phyloP scores from a whole-genome alignment of 1,140 invertebrate genomes.

The Microplitis mediator region DNA sequence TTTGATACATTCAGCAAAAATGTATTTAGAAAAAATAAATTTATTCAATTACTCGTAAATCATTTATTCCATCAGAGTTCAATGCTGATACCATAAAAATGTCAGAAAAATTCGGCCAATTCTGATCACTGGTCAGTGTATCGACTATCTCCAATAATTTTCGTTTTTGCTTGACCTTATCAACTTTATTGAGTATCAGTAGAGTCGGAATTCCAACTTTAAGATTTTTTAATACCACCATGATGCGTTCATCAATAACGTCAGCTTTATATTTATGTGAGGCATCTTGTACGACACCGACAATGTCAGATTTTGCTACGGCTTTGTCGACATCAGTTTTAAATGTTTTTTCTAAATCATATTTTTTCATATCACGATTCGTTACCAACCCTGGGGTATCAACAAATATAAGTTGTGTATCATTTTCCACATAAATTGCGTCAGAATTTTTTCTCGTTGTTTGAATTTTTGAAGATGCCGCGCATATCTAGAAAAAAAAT shows the following conservation, averaged over 20 bases:
- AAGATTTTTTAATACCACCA: conserved; percentile 74
- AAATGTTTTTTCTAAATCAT: conserved; percentile 72
- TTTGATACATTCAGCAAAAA: too few species aligned
- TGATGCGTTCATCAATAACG: conserved; percentile 71
- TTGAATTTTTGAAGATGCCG: conserved; percentile 87
- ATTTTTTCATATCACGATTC: conserved; percentile 70
- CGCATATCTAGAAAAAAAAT: conserved; percentile 71
- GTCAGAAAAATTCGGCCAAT: conserved; percentile 79
- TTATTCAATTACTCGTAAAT: conserved; percentile 69
- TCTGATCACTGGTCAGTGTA: conserved; percentile 70
- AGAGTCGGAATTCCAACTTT: conserved; percentile 71
- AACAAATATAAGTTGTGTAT: conserved; percentile 86
- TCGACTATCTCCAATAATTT: conserved; percentile 74
- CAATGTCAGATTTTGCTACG: conserved; percentile 76
- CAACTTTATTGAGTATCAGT: conserved; percentile 89
- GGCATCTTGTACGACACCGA: conserved; percentile 86
- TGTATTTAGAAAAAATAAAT: too few species aligned
- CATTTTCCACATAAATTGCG: conserved; percentile 73
- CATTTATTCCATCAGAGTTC: conserved; percentile 75
- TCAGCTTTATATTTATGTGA: conserved; percentile 73
- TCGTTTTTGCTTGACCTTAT: conserved; percentile 77
- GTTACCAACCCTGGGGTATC: conserved; percentile 85
- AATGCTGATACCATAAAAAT: conserved; percentile 91
- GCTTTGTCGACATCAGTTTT: conserved; percentile 69
- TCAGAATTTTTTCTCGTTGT: conserved; percentile 79